Percentiles rank a stretch among this genome's conserved stretches.
These are phyloP conservation scores for Zele albiditarsus DNA, from an alignment of 2,888 invertebrate genomes.

Conservation along the genomic window DNA sequence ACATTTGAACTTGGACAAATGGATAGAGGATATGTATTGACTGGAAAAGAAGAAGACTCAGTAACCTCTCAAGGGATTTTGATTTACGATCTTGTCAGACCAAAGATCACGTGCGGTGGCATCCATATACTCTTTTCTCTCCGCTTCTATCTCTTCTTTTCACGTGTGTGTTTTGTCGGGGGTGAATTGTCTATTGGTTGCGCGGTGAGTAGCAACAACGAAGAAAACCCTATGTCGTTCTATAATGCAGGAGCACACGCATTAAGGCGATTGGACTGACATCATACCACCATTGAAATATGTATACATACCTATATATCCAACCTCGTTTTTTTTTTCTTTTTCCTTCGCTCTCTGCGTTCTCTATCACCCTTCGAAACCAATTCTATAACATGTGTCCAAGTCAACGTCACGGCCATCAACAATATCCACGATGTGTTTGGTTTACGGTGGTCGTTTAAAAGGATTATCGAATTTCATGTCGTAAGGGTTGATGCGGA, in stretches of 20 bases:
- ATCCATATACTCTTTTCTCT: constrained; percentile 52
- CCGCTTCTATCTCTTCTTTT: constrained; percentile 35
- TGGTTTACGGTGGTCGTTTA: constrained; percentile 47
- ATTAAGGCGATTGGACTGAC: constrained; percentile 63
- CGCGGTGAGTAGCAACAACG: constrained; percentile 25
- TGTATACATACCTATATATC: not conserved
- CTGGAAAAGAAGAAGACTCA: not conserved
- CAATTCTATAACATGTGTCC: constrained; percentile 39
- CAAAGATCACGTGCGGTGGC: constrained; percentile 50
- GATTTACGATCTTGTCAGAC: constrained; percentile 51
- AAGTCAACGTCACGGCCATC: constrained; percentile 25
- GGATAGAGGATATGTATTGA: constrained; percentile 12
- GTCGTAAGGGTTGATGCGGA: constrained; percentile 43
- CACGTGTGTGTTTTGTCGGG: constrained; percentile 3
- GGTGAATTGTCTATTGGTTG: constrained; percentile 15
- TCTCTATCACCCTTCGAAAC: constrained; percentile 50
- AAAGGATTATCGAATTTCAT: constrained; percentile 60
- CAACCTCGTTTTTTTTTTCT: constrained; percentile 33
- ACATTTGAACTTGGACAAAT: not conserved
- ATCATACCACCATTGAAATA: constrained; percentile 34
- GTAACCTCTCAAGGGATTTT: constrained; percentile 31
- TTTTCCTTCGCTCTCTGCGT: constrained; percentile 45
- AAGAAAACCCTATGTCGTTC: constrained; percentile 51
- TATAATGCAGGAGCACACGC: constrained; percentile 58
- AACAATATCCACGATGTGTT: constrained; percentile 34